phyloP scores from a whole-genome alignment of 2,797 vertebrate species.

The Gobionotothen gibberifrons region DNA sequence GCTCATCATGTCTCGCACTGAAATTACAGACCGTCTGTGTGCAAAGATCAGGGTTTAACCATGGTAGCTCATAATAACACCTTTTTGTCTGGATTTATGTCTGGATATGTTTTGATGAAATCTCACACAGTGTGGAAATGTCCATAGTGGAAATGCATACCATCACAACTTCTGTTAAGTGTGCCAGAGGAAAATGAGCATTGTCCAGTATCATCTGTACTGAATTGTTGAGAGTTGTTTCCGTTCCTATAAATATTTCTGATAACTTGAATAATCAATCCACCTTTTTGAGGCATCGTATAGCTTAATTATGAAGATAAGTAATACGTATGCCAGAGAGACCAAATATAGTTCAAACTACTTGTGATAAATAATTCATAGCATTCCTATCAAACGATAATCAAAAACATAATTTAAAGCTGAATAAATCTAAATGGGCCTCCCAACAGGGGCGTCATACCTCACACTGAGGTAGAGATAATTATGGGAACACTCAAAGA shows the following conservation, averaged over 20 bases:
- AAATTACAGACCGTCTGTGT: slow-evolving; percentile 18
- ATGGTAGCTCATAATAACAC: slow-evolving; percentile 2
- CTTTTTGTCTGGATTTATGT: background rate
- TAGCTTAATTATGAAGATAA: slow-evolving; percentile 30
- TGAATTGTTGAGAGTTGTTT: background rate
- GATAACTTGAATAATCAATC: background rate
- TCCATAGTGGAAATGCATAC: background rate
- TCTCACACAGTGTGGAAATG: background rate
- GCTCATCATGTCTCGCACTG: slow-evolving; percentile 37
- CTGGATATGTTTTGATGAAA: background rate
- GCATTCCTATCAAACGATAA: slow-evolving; percentile 45
- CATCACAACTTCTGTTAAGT: background rate
- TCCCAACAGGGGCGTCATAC: slow-evolving; percentile 5
- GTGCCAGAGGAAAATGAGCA: background rate
- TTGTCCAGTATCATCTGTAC: background rate
- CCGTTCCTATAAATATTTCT: slow-evolving; percentile 4
- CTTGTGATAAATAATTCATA: slow-evolving; percentile 46
- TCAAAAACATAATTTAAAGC: slow-evolving; percentile 43
- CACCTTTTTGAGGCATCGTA: background rate
- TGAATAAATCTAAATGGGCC: slow-evolving; percentile 49
- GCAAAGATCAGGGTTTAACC: slow-evolving; percentile 20
- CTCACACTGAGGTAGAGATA: slow-evolving; percentile 4
- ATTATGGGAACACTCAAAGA: slow-evolving; percentile 6
- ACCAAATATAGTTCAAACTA: slow-evolving; percentile 15
- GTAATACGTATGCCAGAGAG: background rate